These are phyloP conservation scores for Euplagia quadripunctaria DNA, from an alignment of 2,888 invertebrate genomes.

Conservation along the genomic window DNA sequence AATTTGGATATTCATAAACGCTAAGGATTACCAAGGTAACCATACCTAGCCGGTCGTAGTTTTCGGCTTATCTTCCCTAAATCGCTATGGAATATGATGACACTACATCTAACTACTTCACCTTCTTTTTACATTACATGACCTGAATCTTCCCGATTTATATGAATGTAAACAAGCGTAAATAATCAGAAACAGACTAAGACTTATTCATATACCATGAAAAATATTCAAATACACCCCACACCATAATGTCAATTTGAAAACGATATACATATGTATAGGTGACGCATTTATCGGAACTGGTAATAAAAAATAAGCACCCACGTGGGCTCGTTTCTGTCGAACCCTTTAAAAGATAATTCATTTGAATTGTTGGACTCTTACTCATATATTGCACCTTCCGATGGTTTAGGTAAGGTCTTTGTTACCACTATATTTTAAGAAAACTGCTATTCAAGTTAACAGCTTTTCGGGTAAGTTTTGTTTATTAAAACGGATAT, in stretches of 20 bases:
- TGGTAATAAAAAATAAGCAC: constrained; percentile 15
- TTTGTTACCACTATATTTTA: constrained; percentile 4
- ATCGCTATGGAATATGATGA: too few species aligned
- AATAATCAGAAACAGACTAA: too few species aligned
- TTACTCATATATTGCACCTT: constrained; percentile 8
- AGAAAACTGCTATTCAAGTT: not conserved
- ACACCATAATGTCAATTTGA: not conserved
- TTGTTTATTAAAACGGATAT: not conserved
- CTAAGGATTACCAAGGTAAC: too few species aligned
- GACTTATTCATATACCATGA: not conserved
- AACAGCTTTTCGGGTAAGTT: not conserved
- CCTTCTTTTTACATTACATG: too few species aligned
- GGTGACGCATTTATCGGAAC: not conserved
- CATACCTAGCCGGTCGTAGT: too few species aligned
- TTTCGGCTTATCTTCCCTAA: too few species aligned
- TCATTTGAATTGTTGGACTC: constrained; percentile 13
- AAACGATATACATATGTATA: constrained; percentile 7
- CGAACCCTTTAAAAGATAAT: constrained; percentile 10
- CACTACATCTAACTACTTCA: too few species aligned
- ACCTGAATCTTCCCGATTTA: too few species aligned
- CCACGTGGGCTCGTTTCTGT: constrained; percentile 1
- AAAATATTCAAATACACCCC: not conserved
- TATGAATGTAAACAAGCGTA: too few species aligned
- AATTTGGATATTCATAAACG: too few species aligned
- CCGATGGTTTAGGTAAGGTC: not conserved